phyloP scores from a whole-genome alignment of 2,797 vertebrate genomes.

The Sebastes baramenuke region DNA sequence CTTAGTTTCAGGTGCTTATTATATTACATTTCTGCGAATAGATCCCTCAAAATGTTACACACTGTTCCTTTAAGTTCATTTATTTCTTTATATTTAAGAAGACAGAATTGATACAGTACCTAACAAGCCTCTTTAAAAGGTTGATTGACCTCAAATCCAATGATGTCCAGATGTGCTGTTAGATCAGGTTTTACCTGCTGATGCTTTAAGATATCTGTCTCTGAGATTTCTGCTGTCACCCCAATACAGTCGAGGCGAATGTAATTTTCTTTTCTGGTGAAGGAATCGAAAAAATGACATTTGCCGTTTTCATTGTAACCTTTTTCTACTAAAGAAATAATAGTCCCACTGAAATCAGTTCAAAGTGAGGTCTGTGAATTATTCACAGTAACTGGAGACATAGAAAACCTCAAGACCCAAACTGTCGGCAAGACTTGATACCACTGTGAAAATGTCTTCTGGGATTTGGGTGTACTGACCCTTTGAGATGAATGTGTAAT shows the following conservation, averaged over 20 bases:
- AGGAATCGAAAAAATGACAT: conserved; percentile 6
- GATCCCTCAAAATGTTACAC: background rate
- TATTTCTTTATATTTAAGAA: background rate
- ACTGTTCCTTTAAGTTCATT: background rate
- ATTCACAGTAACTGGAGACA: background rate
- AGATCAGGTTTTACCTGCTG: background rate
- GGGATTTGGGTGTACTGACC: background rate
- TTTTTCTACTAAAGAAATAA: background rate
- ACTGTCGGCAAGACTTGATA: background rate
- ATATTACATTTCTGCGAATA: no score
- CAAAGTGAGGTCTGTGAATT: background rate
- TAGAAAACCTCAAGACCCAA: background rate
- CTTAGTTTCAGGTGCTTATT: no score
- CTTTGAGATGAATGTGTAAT: background rate
- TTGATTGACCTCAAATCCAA: background rate
- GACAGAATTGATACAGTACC: background rate
- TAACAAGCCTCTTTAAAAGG: background rate
- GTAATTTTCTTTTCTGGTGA: conserved; percentile 17
- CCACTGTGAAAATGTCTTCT: background rate
- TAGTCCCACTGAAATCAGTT: background rate
- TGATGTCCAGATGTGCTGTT: background rate
- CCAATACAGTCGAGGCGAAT: background rate
- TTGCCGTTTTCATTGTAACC: conserved; percentile 3
- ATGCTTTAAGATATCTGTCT: background rate
- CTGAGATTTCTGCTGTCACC: conserved; percentile 8